Percentiles rank a stretch among this genome's conserved stretches.
phyloP scores from a whole-genome alignment of 2,113 vertebrate genomes.

The Saccopteryx leptura region DNA sequence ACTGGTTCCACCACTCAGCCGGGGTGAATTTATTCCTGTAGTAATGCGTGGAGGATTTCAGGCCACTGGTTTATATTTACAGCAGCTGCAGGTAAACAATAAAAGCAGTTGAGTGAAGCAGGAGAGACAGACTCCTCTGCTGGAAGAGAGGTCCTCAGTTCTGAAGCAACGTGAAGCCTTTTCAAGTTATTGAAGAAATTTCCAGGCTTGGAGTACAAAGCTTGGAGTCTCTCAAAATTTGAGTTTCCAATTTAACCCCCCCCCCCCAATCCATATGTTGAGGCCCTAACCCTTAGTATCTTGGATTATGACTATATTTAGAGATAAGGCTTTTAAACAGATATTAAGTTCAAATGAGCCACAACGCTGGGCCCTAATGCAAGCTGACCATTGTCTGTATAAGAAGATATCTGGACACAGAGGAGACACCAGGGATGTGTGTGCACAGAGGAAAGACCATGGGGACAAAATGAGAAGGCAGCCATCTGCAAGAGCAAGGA shows the following conservation, averaged over 20 bases:
- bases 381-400: not conserved
- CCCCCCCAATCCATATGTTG: not conserved
- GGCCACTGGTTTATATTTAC: constrained; percentile 59
- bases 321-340: not conserved
- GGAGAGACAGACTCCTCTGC: not conserved
- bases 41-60: constrained; percentile 44
- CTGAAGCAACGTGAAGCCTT: not conserved
- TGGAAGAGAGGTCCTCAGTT: not conserved
- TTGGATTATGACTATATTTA: not conserved
- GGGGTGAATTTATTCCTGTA: constrained; percentile 47
- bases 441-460: not conserved
- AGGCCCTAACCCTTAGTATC: not conserved
- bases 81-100: constrained; percentile 58
- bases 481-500: too few relatives aligned
- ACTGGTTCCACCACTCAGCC: constrained; percentile 20
- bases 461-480: fast-evolving
- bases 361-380: not conserved
- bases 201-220: not conserved
- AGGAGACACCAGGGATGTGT: not conserved
- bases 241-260: not conserved
- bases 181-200: not conserved
- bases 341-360: not conserved
- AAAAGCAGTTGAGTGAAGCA: not conserved
- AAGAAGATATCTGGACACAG: not conserved
- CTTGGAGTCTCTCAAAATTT: not conserved